Percentiles rank a stretch among this genome's conserved stretches.
phyloP scores from a whole-genome alignment of 2,797 vertebrate species.

The Pantherophis vulpinus region DNA sequence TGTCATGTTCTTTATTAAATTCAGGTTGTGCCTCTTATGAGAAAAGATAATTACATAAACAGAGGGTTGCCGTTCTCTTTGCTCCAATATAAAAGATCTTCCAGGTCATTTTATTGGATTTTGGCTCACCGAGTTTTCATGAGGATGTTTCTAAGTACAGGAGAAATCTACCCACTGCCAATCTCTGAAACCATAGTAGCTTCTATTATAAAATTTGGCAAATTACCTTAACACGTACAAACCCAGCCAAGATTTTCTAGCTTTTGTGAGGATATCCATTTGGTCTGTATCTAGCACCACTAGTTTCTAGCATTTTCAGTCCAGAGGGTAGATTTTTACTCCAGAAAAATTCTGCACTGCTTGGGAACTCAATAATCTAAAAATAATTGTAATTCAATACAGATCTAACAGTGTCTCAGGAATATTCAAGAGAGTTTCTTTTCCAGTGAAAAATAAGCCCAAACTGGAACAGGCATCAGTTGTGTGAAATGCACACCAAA shows the following conservation, averaged over 20 bases:
- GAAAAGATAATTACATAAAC: constrained; percentile 64
- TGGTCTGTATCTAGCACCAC: background rate
- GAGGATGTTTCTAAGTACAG: fast-evolving
- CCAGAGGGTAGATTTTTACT: background rate
- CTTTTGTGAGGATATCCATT: background rate
- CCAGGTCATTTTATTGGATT: constrained; percentile 44
- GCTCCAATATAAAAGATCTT: constrained; percentile 25
- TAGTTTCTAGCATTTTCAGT: background rate
- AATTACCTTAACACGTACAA: background rate
- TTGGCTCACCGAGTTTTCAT: fast-evolving
- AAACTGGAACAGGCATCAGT: background rate
- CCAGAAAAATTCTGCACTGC: background rate
- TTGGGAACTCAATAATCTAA: background rate
- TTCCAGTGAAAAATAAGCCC: background rate
- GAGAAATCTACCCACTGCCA: background rate
- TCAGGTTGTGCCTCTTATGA: constrained; percentile 63
- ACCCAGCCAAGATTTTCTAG: background rate
- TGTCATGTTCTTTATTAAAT: constrained; percentile 66
- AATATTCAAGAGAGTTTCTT: background rate
- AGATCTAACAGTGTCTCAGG: background rate
- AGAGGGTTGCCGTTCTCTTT: constrained; percentile 51
- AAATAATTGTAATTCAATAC: background rate
- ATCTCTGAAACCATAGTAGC: background rate
- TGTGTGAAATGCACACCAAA: background rate
- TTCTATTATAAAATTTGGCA: background rate